Base-by-base conservation (phyloP, 2,888 invertebrate genomes). In the Chrysolina haemoptera region DNA sequence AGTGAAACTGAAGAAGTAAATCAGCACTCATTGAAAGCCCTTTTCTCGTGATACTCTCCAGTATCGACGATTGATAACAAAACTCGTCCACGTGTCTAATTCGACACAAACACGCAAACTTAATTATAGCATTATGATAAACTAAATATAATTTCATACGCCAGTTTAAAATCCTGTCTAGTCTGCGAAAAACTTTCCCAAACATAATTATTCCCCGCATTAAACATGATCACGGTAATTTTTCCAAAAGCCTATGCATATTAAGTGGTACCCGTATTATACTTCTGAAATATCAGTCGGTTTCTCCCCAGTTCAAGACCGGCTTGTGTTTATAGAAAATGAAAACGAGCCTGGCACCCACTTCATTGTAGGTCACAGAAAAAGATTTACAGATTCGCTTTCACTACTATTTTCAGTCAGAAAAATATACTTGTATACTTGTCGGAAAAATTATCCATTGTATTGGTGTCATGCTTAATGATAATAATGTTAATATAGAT, bases 141-240 rank as follows among this genome's bases (percentile, higher is more conserved):
- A 66, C 50, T 48, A n/a, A 50, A 66, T 66, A 27, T 35, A 66
- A 66, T 50, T 66, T 40, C 20, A 11, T 11, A 66, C 22, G 48
- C 66, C 66, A 66, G 66, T 66, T 50, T 48, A 66, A 66, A 46
- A 41, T 53, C 53, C 55, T 5, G 55, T 55, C 55, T 55, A 65
- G 65, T 12, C 41, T 22, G 65, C 46, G 14, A 43, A 65, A 50
- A 66, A 66, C 66, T 66, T 66, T 66, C 66, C 66, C 66, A 66
- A 66, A 50, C 66, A n/a, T 50, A 66, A 66, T 48, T 27, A 50
- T 27, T 66, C 50, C 9, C 48, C 22, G 27, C 50, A 50, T 27
- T 66, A 27, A 66, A 66, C 50, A 6, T 50, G 50, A 50, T 48
- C 50, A 48, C 66, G 22, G 27, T 66, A 50, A 66, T 66, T 50